Percentiles rank a stretch among this genome's conserved stretches.
These are phyloP conservation scores for Crossaster papposus DNA, from an alignment of 53 echinoderm and acorn worm species.

Conservation along the genomic window DNA sequence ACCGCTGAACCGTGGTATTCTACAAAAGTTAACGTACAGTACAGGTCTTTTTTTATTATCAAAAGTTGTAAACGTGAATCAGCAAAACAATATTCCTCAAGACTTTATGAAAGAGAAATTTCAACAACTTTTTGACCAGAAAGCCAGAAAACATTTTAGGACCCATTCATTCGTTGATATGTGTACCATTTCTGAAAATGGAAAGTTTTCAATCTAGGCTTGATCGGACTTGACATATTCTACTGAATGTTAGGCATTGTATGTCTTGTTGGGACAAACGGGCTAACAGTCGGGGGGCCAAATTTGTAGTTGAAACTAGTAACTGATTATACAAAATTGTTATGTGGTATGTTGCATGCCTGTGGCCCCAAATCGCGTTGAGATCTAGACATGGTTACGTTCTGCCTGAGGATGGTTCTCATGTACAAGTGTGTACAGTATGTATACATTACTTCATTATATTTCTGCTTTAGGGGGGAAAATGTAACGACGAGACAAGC, in stretches of 20 bases:
- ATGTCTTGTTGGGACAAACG: neutral
- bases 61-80: too few relatives aligned
- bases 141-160: too few relatives aligned
- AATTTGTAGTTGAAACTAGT: neutral
- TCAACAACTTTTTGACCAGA: too few relatives aligned
- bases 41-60: too few relatives aligned
- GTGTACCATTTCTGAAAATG: conserved; percentile 4
- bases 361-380: neutral
- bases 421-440: too few relatives aligned
- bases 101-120: too few relatives aligned
- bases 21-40: too few relatives aligned
- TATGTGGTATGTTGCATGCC: neutral
- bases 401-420: neutral
- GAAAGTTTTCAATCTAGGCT: neutral
- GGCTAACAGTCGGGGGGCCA: conserved; percentile 3
- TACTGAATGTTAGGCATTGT: neutral
- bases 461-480: neutral
- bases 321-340: neutral
- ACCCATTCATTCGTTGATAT: neutral
- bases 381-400: neutral
- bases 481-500: neutral
- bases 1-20: too few relatives aligned
- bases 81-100: too few relatives aligned
- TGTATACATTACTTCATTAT: too few relatives aligned
- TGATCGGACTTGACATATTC: conserved; percentile 25